Conservation (phyloP, 2,797 vertebrate species). For the Clarias pachynema region DNA sequence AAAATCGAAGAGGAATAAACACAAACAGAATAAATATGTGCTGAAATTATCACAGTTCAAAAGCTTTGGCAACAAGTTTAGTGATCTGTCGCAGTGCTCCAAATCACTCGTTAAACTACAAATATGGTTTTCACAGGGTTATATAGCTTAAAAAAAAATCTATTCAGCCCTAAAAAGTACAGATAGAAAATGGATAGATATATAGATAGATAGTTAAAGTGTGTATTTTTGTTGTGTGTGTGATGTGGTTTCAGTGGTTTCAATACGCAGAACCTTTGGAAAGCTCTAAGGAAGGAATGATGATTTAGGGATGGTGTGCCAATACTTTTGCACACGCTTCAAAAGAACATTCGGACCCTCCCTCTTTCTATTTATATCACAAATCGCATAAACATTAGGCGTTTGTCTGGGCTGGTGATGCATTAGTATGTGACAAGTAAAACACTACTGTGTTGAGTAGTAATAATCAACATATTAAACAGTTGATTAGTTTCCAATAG, state of each 20-base stretch:
- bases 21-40: neutral
- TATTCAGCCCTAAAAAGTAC: neutral
- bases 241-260: neutral
- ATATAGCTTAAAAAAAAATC: neutral
- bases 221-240: neutral
- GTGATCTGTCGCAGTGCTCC: constrained; percentile 8
- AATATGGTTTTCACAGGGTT: neutral
- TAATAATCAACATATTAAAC: neutral
- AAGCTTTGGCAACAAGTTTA: constrained; percentile 34
- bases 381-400: neutral
- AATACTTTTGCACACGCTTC: neutral
- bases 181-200: neutral
- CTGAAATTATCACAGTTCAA: constrained; percentile 11
- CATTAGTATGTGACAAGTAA: neutral
- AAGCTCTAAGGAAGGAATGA: neutral
- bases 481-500: neutral
- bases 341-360: neutral
- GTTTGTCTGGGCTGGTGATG: neutral
- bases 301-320: neutral
- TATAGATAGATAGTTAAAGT: neutral
- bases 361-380: neutral
- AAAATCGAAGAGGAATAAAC: neutral
- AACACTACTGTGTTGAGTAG: neutral
- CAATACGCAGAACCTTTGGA: neutral
- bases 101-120: neutral